Percentiles rank a stretch among this genome's conserved stretches.
Evolutionary conservation across 92 coral and sea anemone species (phyloP).

Genomic region (Heteractis magnifica): DNA sequence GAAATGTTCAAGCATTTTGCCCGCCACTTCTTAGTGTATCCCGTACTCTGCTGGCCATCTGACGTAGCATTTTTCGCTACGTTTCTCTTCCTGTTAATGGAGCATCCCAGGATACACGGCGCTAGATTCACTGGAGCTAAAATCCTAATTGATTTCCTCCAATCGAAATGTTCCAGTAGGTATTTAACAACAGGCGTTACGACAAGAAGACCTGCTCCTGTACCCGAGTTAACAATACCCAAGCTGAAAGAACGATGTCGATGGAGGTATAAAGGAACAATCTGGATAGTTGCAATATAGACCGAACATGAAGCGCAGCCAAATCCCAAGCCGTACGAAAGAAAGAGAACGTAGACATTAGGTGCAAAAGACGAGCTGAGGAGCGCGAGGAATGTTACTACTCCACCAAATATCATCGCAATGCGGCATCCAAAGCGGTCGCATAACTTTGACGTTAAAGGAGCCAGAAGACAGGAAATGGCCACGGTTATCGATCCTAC

Average conservation of each 20-base stretch:
- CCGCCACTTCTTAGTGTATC: neutral
- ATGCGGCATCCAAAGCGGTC: slow-evolving; percentile 35
- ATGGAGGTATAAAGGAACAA: slow-evolving; percentile 37
- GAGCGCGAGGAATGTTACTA: slow-evolving; percentile 28
- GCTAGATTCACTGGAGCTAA: slow-evolving; percentile 16
- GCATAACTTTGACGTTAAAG: slow-evolving; percentile 8
- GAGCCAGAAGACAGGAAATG: neutral
- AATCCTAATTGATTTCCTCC: slow-evolving; percentile 22
- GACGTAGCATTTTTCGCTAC: neutral
- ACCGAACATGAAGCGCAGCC: slow-evolving; percentile 33
- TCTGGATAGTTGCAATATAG: slow-evolving; percentile 18
- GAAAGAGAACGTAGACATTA: slow-evolving; percentile 19
- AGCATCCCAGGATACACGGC: slow-evolving; percentile 12
- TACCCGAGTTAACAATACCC: slow-evolving; percentile 15
- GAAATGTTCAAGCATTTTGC: slow-evolving; percentile 1
- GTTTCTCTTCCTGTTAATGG: neutral
- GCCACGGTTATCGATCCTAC: slow-evolving; percentile 26
- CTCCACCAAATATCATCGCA: slow-evolving; percentile 22
- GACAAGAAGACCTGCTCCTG: slow-evolving; percentile 36
- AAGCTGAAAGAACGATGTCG: slow-evolving; percentile 22
- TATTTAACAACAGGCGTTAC: slow-evolving; percentile 25
- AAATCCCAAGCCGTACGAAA: slow-evolving; percentile 36
- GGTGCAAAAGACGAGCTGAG: slow-evolving; percentile 42
- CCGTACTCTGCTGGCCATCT: neutral
- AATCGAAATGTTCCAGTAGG: slow-evolving; percentile 10